These are phyloP conservation scores for Phoxinus phoxinus DNA, from an alignment of 2,113 vertebrate genomes.

Conservation along the genomic window DNA sequence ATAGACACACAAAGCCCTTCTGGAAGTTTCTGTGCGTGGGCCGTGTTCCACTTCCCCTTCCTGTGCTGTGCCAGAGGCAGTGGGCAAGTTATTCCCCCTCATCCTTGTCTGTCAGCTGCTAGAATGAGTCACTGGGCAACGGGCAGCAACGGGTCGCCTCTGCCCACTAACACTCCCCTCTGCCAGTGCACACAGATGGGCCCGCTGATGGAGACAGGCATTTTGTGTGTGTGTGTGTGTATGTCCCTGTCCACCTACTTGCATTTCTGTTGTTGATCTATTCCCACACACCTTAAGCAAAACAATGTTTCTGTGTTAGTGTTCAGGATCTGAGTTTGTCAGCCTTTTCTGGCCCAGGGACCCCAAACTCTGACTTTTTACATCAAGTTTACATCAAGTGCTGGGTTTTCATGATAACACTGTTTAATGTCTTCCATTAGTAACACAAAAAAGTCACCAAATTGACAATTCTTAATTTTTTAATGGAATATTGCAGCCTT, in stretches of 20 bases:
- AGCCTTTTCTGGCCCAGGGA: conserved; percentile 7
- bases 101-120: conserved; percentile 48
- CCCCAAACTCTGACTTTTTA: neutral
- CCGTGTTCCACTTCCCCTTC: conserved; percentile 45
- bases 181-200: conserved; percentile 36
- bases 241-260: conserved; percentile 8
- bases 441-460: no score
- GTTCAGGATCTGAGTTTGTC: neutral
- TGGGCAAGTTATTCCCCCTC: conserved; percentile 23
- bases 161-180: conserved; percentile 30
- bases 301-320: neutral
- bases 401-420: neutral
- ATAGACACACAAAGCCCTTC: conserved; percentile 41
- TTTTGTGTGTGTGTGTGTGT: conserved; percentile 12
- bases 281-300: neutral
- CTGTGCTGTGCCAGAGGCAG: conserved; percentile 39
- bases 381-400: neutral
- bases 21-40: conserved; percentile 48
- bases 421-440: neutral
- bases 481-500: no score
- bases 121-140: conserved; percentile 48
- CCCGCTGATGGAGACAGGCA: neutral
- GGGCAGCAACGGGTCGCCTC: conserved; percentile 25
- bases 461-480: no score
- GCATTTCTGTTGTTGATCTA: neutral